These are phyloP conservation scores for Hippoglossus hippoglossus DNA, from an alignment of 2,797 vertebrate genomes.

Conservation along the genomic window DNA sequence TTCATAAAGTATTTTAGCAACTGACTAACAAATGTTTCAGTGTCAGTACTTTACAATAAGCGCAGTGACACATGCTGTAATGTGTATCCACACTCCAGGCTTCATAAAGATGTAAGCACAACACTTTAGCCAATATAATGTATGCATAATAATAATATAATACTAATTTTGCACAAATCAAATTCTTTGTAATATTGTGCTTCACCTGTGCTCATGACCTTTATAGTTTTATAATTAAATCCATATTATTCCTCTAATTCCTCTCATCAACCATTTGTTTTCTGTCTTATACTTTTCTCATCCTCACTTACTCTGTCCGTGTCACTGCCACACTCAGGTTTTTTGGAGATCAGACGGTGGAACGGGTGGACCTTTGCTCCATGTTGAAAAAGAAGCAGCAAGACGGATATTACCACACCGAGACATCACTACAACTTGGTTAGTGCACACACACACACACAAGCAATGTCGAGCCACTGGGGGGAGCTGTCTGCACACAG, in stretches of 20 bases:
- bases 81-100: background rate
- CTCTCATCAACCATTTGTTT: too few relatives aligned
- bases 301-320: background rate
- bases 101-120: background rate
- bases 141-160: background rate
- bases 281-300: too few relatives aligned
- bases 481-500: conserved; percentile 39
- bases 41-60: too few relatives aligned
- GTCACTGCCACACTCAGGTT: conserved; percentile 56
- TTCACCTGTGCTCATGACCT: too few relatives aligned
- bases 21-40: background rate
- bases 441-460: conserved; percentile 16
- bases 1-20: background rate
- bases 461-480: conserved; percentile 43
- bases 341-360: conserved; percentile 91
- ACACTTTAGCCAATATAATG: background rate
- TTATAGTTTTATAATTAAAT: too few relatives aligned
- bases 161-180: too few relatives aligned
- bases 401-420: conserved; percentile 79
- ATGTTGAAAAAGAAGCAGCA: conserved; percentile 93
- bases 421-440: conserved; percentile 76
- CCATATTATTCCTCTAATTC: too few relatives aligned
- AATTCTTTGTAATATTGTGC: too few relatives aligned
- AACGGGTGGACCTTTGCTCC: conserved; percentile 93
- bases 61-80: too few relatives aligned